A percentile compares a stretch with the other conserved stretches of the same genome.
phyloP scores from a whole-genome alignment of 2,113 vertebrate species.

The Paracanthobrama guichenoti region DNA sequence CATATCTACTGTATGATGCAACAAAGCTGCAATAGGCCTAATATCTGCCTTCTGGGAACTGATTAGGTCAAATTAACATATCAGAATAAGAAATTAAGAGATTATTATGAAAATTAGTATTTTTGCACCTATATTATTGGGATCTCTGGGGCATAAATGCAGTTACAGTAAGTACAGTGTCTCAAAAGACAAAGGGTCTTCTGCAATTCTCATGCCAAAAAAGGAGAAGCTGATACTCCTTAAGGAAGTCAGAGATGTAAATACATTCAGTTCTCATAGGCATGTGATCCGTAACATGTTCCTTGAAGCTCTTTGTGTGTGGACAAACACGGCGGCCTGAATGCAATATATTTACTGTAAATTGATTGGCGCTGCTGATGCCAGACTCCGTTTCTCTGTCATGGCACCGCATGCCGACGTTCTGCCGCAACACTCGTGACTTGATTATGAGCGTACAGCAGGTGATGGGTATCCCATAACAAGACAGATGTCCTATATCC shows the following conservation, averaged over 20 bases:
- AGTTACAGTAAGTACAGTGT: no score
- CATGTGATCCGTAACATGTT: slow-evolving; percentile 24
- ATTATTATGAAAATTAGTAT: background rate
- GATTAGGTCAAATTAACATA: background rate
- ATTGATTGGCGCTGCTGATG: background rate
- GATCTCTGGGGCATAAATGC: background rate
- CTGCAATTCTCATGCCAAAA: background rate
- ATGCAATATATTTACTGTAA: slow-evolving; percentile 16
- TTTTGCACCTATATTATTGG: background rate
- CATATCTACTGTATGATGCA: background rate
- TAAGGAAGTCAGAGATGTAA: slow-evolving; percentile 12
- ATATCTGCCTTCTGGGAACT: background rate
- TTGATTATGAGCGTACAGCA: background rate
- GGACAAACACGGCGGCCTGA: background rate
- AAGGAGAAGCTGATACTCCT: background rate
- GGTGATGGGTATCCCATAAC: slow-evolving; percentile 3
- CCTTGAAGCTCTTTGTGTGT: slow-evolving; percentile 30
- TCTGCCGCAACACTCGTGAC: slow-evolving; percentile 1
- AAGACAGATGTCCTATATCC: slow-evolving; percentile 6
- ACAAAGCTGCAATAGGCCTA: background rate
- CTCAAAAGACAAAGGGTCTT: background rate
- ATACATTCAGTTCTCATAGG: background rate
- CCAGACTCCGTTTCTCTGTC: slow-evolving; percentile 1
- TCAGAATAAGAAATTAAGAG: background rate
- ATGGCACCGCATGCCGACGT: slow-evolving; percentile 16